These are phyloP conservation scores for Pachyrhynchus sulphureomaculatus DNA, from an alignment of 1,140 invertebrate genomes.

Conservation along the genomic window DNA sequence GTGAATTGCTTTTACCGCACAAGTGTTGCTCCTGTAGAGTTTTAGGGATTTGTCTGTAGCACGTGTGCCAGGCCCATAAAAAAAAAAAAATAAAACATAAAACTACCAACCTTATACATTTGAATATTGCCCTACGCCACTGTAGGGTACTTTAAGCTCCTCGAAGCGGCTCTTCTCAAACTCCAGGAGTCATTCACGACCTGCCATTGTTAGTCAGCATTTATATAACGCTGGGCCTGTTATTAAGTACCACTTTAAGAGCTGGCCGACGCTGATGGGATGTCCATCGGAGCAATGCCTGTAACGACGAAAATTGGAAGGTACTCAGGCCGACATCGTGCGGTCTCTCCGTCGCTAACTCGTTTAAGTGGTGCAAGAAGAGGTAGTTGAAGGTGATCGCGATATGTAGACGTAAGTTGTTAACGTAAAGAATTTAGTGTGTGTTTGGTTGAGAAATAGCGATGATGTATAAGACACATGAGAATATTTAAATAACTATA, in stretches of 20 bases:
- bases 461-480: background rate
- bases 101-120: too few relatives aligned
- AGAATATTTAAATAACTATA: background rate
- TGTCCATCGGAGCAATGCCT: constrained; percentile 7
- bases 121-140: too few relatives aligned
- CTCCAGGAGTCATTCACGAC: constrained; percentile 25
- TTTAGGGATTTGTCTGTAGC: too few relatives aligned
- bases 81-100: too few relatives aligned
- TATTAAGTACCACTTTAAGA: constrained; percentile 32
- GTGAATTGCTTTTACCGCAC: too few relatives aligned
- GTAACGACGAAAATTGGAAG: constrained; percentile 29
- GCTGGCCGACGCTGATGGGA: constrained; percentile 15
- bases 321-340: constrained; percentile 12
- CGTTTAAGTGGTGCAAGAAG: constrained; percentile 18
- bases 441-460: background rate
- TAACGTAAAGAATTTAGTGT: too few relatives aligned
- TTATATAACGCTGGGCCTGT: constrained; percentile 28
- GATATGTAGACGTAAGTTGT: too few relatives aligned
- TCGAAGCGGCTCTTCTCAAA: background rate
- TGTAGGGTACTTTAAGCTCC: background rate
- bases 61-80: too few relatives aligned
- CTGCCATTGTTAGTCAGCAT: constrained; percentile 24
- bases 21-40: too few relatives aligned
- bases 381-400: background rate
- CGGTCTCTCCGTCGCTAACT: constrained; percentile 2